Percentiles rank a stretch among this genome's conserved stretches.
Conservation (phyloP, 2,113 vertebrate genomes). For the Mus pahari region DNA sequence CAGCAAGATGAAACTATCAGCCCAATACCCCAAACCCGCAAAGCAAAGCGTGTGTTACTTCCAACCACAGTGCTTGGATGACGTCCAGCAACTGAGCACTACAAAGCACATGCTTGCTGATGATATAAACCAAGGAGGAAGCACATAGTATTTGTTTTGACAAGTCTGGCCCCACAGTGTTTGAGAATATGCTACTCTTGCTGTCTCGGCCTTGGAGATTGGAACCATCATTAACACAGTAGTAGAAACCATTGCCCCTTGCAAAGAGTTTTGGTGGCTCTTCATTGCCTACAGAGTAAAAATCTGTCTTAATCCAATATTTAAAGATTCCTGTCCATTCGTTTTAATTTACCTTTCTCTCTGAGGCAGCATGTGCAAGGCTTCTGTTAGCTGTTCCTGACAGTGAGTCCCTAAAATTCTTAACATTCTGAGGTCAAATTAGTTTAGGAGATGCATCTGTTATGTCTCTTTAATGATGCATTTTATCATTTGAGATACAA, state of each 20-base stretch:
- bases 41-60: conserved; percentile 59
- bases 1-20: conserved; percentile 68
- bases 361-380: background rate
- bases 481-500: background rate
- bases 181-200: conserved; percentile 76
- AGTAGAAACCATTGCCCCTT: conserved; percentile 8
- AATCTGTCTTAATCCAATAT: conserved; percentile 40
- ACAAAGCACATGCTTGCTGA: conserved; percentile 53
- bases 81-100: conserved; percentile 58
- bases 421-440: background rate
- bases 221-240: conserved; percentile 35
- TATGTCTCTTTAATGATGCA: background rate
- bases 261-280: conserved; percentile 30
- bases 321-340: background rate
- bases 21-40: conserved; percentile 47
- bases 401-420: background rate
- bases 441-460: background rate
- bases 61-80: conserved; percentile 57
- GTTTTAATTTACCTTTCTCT: background rate
- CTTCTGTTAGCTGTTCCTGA: background rate
- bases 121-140: conserved; percentile 38
- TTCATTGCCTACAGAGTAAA: background rate
- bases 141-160: conserved; percentile 76
- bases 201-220: conserved; percentile 68
- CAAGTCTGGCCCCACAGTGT: conserved; percentile 68